Percentiles rank a stretch among this genome's conserved stretches.
Conservation (phyloP, 1,140 invertebrate species). For the Episyrphus balteatus region DNA sequence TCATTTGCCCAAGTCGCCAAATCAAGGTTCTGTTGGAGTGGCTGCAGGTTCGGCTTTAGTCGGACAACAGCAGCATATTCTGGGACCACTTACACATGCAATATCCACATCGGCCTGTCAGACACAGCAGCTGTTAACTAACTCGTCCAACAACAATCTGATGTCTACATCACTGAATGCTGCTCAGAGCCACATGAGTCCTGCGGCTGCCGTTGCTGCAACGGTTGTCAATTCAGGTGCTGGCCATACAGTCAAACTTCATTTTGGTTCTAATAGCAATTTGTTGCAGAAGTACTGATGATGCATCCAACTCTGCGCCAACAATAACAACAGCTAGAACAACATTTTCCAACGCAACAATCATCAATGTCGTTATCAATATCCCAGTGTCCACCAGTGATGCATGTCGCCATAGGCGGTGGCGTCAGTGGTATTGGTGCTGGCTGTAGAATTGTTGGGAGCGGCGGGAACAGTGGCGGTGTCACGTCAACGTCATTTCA, state of each 20-base stretch:
- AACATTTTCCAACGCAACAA: too few species aligned
- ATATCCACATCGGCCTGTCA: slow-evolving; percentile 17
- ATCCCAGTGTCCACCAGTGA: too few species aligned
- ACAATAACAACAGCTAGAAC: slow-evolving; percentile 1
- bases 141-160: slow-evolving; percentile 17
- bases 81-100: slow-evolving; percentile 30
- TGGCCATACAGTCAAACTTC: too few species aligned
- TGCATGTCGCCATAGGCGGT: too few species aligned
- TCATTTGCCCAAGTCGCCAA: slow-evolving; percentile 36
- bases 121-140: slow-evolving; percentile 23
- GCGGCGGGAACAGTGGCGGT: neutral
- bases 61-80: slow-evolving; percentile 21
- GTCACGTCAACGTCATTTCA: slow-evolving; percentile 36
- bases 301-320: slow-evolving; percentile 1
- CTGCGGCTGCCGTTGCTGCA: too few species aligned
- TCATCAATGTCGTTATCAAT: too few species aligned
- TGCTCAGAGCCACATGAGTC: slow-evolving; percentile 9
- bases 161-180: slow-evolving; percentile 35
- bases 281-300: too few species aligned
- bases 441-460: too few species aligned
- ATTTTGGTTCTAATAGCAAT: too few species aligned
- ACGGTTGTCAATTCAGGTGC: too few species aligned
- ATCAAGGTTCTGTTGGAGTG: slow-evolving; percentile 15
- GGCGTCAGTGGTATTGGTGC: too few species aligned
- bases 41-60: neutral